Evolutionary conservation across 2,113 vertebrate genomes (phyloP).

Genomic region (Ptilorrhoa leucosticta): DNA sequence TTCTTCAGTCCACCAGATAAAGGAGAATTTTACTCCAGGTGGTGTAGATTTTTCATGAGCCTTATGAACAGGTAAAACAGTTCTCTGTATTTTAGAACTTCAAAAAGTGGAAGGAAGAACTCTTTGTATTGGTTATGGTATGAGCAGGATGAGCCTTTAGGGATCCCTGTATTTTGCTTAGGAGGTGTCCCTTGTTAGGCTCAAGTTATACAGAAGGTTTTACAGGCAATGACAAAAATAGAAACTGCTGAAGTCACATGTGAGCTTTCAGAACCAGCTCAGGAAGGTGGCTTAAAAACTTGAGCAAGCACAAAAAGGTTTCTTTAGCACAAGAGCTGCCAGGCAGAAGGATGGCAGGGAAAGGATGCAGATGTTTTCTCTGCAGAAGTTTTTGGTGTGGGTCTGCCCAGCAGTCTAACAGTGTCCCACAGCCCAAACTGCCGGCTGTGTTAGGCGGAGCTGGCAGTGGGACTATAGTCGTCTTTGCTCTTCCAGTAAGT

Average conservation of each 20-base stretch:
- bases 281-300: neutral
- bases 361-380: neutral
- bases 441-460: neutral
- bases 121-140: neutral
- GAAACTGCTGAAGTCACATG: neutral
- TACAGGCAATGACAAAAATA: neutral
- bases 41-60: neutral
- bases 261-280: neutral
- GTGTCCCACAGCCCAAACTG: neutral
- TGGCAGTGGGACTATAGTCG: neutral
- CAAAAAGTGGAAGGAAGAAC: neutral
- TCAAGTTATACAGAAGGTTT: neutral
- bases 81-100: neutral
- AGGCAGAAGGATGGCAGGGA: neutral
- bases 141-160: neutral
- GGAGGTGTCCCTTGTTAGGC: neutral
- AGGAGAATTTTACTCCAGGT: neutral
- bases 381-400: neutral
- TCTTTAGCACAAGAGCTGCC: neutral
- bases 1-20: neutral
- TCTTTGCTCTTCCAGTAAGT: neutral
- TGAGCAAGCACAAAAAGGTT: neutral
- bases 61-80: neutral
- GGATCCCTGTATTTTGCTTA: neutral
- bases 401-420: neutral